Evolutionary conservation across 2,113 vertebrate genomes (phyloP).

Genomic region (Otocyon megalotis): DNA sequence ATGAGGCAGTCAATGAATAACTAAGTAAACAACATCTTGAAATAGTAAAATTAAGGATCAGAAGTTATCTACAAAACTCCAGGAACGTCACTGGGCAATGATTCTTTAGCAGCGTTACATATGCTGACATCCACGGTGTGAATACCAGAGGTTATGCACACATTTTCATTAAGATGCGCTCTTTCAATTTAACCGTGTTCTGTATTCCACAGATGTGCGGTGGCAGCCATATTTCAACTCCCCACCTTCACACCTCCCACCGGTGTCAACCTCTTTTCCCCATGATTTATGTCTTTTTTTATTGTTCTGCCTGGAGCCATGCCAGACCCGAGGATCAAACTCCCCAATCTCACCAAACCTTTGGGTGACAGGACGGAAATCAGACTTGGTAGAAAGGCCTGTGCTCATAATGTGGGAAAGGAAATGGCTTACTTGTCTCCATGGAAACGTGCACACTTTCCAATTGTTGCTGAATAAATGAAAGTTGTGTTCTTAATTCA

Average conservation of each 20-base stretch:
- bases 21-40: background rate
- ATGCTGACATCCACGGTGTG: background rate
- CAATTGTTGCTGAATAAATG: conserved; percentile 82
- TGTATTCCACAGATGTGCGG: conserved; percentile 73
- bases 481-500: conserved; percentile 83
- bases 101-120: background rate
- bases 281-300: conserved; percentile 83
- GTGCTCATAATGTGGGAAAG: conserved; percentile 82
- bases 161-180: background rate
- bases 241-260: conserved; percentile 75
- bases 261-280: conserved; percentile 69
- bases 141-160: background rate
- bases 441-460: conserved; percentile 76
- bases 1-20: background rate
- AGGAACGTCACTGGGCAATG: background rate
- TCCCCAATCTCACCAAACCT: conserved; percentile 72
- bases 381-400: conserved; percentile 82
- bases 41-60: background rate
- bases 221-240: conserved; percentile 77
- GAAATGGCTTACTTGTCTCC: conserved; percentile 82
- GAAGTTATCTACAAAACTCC: background rate
- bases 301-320: conserved; percentile 86
- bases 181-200: conserved; percentile 8
- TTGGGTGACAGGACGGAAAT: conserved; percentile 83
- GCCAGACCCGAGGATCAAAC: conserved; percentile 84